A percentile compares a stretch with the other conserved stretches of the same genome.
phyloP scores from a whole-genome alignment of 2,888 invertebrate genomes.

The Agriopis leucophaearia region DNA sequence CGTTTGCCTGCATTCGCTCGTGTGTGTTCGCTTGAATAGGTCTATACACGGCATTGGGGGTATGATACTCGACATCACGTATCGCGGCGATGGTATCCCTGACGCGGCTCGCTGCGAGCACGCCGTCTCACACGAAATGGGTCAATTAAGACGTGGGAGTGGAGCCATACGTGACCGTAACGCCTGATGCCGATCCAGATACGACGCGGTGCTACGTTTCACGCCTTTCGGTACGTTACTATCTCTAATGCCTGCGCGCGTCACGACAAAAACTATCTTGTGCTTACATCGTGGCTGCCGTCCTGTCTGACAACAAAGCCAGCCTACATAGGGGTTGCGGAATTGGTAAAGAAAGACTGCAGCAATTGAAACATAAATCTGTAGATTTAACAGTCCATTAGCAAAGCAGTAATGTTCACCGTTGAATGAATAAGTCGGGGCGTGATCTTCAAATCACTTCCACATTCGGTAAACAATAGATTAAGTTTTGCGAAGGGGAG shows the following conservation, averaged over 20 bases:
- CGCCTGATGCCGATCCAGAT: constrained; percentile 73
- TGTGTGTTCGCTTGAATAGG: too few species aligned
- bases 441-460: constrained; percentile 63
- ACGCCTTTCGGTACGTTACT: constrained; percentile 72
- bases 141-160: constrained; percentile 86
- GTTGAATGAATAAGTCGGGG: constrained; percentile 51
- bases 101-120: constrained; percentile 70
- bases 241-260: constrained; percentile 59
- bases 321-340: not conserved
- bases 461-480: constrained; percentile 61
- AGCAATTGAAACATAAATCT: constrained; percentile 2
- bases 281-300: constrained; percentile 35
- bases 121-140: constrained; percentile 83
- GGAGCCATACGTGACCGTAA: constrained; percentile 81
- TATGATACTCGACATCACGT: constrained; percentile 73
- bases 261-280: constrained; percentile 53
- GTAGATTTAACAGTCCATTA: constrained; percentile 30
- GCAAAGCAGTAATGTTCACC: constrained; percentile 9
- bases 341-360: not conserved
- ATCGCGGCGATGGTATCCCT: constrained; percentile 82
- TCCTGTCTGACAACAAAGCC: constrained; percentile 21
- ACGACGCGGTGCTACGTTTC: constrained; percentile 74
- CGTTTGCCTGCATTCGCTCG: too few species aligned
- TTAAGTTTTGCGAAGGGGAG: constrained; percentile 27
- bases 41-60: constrained; percentile 28